Base-by-base conservation (phyloP, 2,797 vertebrate species). In the Salarias fasciatus region DNA sequence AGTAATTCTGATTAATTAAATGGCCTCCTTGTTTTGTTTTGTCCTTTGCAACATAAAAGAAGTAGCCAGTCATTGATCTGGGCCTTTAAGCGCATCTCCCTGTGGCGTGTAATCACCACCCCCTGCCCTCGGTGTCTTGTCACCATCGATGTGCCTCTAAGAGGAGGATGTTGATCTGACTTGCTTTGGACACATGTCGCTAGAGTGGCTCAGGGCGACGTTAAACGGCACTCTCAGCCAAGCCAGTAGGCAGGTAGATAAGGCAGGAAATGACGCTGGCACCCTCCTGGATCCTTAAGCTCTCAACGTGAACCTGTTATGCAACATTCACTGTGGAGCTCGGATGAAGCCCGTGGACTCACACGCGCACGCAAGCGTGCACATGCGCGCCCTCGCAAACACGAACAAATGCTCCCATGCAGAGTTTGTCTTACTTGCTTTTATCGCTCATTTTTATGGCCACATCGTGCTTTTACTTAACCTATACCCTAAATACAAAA, bases 221-320 rank as follows among this genome's bases (percentile, higher is more conserved):
- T 74, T 73, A 82, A 79, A 67, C 65, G 69, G 55, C 11, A 7
- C 69, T 75, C 36, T 67, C 69, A 75, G 73, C 52, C 38, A 52
- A 45, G 59, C 60, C 49, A 52, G 11, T 44, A 43, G 48, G 72
- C 80, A 87, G 70, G 83, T 83, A 77, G 84, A 83, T 82, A 77
- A 79, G 77, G 63, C 79, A 80, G 83, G 74, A 79, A 81, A 81
- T 87, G 71, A 86, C 60, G 58, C 75, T 63, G 75, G 63, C 62
- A 52, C 86, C 73, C 86, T 86, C 72, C 76, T 83, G 83, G 76
- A 89, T 89, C 78, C 71, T 86, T 88, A 88, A 90, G 87, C 82
- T 75, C 77, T 77, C 73, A 68, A 83, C 44, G 37, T 90, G 79
- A 91, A 88, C 69, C 73, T 64, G 77, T 92, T 91, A 91, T 50